Evolutionary conservation across 2,113 vertebrate genomes (phyloP).

Genomic region (Vireo altiloquus): DNA sequence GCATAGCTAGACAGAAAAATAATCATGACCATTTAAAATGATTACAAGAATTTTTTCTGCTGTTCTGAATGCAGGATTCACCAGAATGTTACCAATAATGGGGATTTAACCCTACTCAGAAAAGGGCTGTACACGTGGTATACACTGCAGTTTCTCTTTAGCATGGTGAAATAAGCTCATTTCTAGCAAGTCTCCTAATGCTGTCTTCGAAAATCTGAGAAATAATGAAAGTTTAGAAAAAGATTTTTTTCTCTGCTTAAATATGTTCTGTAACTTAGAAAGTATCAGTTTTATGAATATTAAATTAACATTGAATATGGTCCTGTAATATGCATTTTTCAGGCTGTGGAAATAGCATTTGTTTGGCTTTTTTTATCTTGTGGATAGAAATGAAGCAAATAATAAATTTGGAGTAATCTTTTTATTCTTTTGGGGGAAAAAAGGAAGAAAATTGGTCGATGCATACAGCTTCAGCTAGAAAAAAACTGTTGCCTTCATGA

Average conservation of each 20-base stretch:
- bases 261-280: slow-evolving; percentile 16
- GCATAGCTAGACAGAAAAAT: slow-evolving; percentile 13
- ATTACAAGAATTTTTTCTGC: not conserved
- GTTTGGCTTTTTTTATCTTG: not conserved
- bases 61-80: not conserved
- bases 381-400: not conserved
- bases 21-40: not conserved
- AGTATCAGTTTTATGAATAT: slow-evolving; percentile 24
- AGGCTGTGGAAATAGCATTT: not conserved
- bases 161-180: not conserved
- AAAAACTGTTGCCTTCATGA: not conserved
- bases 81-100: not conserved
- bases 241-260: not conserved
- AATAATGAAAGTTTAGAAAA: not conserved
- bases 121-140: not conserved
- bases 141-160: not conserved
- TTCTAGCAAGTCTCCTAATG: not conserved
- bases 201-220: not conserved
- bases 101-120: not conserved
- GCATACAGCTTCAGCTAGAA: not conserved
- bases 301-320: slow-evolving; percentile 6
- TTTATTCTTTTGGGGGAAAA: not conserved
- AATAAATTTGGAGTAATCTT: not conserved
- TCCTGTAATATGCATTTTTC: not conserved
- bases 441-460: not conserved